These are phyloP conservation scores for Anastrepha ludens DNA, from an alignment of 1,140 invertebrate species.

Conservation along the genomic window DNA sequence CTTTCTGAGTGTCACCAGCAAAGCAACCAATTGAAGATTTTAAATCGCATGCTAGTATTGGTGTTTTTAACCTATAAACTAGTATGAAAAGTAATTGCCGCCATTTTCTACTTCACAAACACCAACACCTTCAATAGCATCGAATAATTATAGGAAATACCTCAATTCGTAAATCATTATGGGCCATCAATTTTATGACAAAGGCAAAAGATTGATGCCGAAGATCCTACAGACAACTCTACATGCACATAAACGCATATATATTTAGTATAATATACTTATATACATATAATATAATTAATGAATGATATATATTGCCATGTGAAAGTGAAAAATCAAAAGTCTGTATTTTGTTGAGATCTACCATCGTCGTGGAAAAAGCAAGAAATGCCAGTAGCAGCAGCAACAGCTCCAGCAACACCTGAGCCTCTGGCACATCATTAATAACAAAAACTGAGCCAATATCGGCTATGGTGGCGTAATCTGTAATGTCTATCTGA, in stretches of 20 bases:
- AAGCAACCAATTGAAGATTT: no score
- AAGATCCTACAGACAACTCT: not conserved
- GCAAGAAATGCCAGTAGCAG: not conserved
- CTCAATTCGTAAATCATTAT: slow-evolving; percentile 9
- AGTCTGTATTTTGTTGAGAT: no score
- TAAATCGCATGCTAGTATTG: no score
- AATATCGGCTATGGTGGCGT: no score
- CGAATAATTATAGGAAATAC: not conserved
- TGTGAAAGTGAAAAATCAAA: not conserved
- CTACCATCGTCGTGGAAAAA: not conserved
- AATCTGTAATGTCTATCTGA: no score
- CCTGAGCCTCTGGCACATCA: not conserved
- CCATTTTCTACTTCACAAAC: no score
- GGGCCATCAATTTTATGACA: slow-evolving; percentile 19
- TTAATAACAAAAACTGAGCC: no score
- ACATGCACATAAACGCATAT: not conserved
- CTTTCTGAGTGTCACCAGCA: no score
- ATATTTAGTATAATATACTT: not conserved
- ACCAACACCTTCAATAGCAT: not conserved
- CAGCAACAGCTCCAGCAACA: not conserved
- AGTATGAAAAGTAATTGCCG: no score
- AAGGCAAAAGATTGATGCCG: not conserved
- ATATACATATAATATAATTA: not conserved
- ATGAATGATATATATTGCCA: not conserved
- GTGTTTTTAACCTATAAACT: no score